Evolutionary conservation across 2,113 vertebrate genomes (phyloP).

Genomic region (Dissostichus mawsoni): DNA sequence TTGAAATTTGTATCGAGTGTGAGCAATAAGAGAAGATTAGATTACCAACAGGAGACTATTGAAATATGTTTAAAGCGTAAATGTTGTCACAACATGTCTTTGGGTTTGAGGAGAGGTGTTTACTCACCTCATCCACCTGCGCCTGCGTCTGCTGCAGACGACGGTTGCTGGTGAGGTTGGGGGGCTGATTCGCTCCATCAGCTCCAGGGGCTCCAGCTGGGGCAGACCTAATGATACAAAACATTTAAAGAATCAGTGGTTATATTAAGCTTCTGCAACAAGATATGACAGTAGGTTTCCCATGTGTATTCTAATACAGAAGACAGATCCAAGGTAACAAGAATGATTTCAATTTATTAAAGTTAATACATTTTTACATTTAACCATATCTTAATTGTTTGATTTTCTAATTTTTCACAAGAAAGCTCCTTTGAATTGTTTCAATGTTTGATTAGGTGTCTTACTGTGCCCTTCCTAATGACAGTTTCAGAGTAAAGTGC

Average conservation of each 20-base stretch:
- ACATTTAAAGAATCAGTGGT: conserved; percentile 2
- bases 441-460: not conserved
- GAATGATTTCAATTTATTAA: no score
- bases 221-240: conserved; percentile 85
- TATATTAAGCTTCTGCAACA: not conserved
- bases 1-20: not conserved
- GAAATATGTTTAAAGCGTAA: not conserved
- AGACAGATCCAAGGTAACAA: no score
- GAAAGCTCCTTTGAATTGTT: not conserved
- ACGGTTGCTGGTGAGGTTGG: conserved; percentile 91
- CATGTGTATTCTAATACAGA: not conserved
- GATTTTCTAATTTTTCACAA: no score
- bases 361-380: no score
- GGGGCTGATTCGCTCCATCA: conserved; percentile 83
- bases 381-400: no score
- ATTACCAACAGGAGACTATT: not conserved
- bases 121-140: conserved; percentile 90
- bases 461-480: not conserved
- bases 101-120: not conserved
- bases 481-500: not conserved
- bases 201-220: conserved; percentile 85
- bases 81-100: not conserved
- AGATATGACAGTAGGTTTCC: not conserved
- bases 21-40: not conserved
- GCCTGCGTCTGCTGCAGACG: conserved; percentile 94